Percentiles rank a stretch among this genome's conserved stretches.
phyloP scores from a whole-genome alignment of 2,797 vertebrate species.

The Peromyscus aztecus region DNA sequence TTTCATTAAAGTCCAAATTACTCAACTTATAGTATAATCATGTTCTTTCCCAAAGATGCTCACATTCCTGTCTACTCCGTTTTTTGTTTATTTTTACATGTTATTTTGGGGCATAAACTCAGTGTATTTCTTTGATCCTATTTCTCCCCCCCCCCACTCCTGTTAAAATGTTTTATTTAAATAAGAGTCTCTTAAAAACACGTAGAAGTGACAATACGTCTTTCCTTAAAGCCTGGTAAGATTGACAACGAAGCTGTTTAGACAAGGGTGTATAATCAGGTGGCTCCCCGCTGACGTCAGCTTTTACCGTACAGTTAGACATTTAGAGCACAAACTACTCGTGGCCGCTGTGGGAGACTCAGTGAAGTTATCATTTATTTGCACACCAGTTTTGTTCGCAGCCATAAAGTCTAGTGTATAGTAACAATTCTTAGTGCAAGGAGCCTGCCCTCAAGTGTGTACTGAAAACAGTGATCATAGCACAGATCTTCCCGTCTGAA shows the following conservation, averaged over 20 bases:
- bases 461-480: constrained; percentile 12
- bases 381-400: constrained; percentile 14
- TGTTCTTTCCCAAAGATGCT: constrained; percentile 48
- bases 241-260: constrained; percentile 14
- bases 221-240: constrained; percentile 54
- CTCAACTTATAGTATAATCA: background rate
- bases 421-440: constrained; percentile 16
- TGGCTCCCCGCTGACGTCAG: background rate
- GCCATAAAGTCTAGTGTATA: constrained; percentile 29
- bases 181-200: constrained; percentile 46
- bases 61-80: background rate
- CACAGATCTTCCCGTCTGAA: constrained; percentile 35
- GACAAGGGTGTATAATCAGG: constrained; percentile 26
- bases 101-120: constrained; percentile 29
- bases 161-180: background rate
- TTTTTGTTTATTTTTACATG: constrained; percentile 28
- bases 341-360: constrained; percentile 11
- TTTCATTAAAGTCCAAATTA: constrained; percentile 52
- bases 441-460: constrained; percentile 32
- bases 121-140: constrained; percentile 3
- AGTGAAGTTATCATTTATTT: constrained; percentile 51
- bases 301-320: constrained; percentile 35
- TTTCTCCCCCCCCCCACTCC: constrained; percentile 5
- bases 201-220: constrained; percentile 14
- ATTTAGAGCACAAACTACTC: background rate